Evolutionary conservation across 92 coral and sea anemone species (phyloP), one percentile per base, ranked within the genome.

Genomic region (Zoanthus solanderi): DNA sequence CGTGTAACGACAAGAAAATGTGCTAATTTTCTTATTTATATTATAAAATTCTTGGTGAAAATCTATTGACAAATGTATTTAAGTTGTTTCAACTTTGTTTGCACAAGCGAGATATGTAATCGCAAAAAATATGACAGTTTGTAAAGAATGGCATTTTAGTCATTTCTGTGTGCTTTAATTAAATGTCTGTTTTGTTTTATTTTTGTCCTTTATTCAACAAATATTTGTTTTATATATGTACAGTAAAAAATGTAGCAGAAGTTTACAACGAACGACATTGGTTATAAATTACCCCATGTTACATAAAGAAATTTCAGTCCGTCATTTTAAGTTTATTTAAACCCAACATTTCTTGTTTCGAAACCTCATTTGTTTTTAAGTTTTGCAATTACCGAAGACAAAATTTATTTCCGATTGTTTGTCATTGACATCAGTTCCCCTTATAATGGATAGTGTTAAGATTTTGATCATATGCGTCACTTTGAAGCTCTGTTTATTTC

Each of bases 341-440:
- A 44, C 9, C 37, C 17, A 37, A 9, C 9, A n/a, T 42, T 14
- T 29, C 44, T 15, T 6, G 14, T 29, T 12, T 66, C 23, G 44
- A 45, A 68, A 45, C 45, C 44, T n/a, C 23, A 73, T 80, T 80
- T 66, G 85, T 81, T 74, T 42, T 53, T 46, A 68, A 65, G 53
- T 67, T 65, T 53, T 13, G 11, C 18, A 18, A 81, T 77, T n/a
- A 11, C 28, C 58, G 63, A 65, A 66, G 61, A 28, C 57, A 45
- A 47, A 81, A 66, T 45, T 53, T 16, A 11, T 3, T 2, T 45
- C 44, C 63, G 28, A 81, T 81, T 81, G 71, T 68, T 46, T 66
- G 34, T 7, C 52, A 0, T 44, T 81, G 75, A 47, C 85, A 44
- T 66, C 85, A 46, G 16, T n/a, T 23, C 58, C 75, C 52, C 85